phyloP scores from a whole-genome alignment of 37 sponge, comb jelly and placozoan species.

The Chondrosia reniformis region DNA sequence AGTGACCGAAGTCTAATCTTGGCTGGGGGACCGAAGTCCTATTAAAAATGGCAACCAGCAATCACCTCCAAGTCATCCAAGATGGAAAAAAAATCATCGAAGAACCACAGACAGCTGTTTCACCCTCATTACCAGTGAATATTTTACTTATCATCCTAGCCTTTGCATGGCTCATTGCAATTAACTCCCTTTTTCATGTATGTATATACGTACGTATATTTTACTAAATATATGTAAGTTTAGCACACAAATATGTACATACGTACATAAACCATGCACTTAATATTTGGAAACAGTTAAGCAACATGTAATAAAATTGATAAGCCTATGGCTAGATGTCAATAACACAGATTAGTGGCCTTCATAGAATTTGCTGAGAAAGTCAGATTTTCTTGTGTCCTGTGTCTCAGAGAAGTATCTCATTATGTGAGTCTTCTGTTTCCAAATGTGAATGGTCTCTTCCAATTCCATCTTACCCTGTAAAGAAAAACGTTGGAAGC shows the following conservation, averaged over 20 bases:
- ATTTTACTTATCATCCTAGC: too few relatives aligned
- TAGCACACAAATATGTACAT: too few relatives aligned
- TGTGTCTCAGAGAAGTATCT: constrained; percentile 71
- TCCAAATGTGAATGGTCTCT: constrained; percentile 72
- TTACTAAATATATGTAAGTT: not conserved
- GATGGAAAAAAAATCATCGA: too few relatives aligned
- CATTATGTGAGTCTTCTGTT: constrained; percentile 85
- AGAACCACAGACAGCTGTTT: too few relatives aligned
- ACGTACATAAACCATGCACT: too few relatives aligned
- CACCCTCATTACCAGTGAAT: too few relatives aligned
- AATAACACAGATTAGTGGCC: constrained; percentile 26
- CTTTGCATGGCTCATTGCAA: too few relatives aligned
- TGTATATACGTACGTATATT: not conserved
- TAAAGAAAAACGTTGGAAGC: not conserved
- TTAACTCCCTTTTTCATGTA: too few relatives aligned
- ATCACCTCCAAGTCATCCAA: too few relatives aligned
- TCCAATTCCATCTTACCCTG: constrained; percentile 83
- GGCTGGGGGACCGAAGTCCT: too few relatives aligned
- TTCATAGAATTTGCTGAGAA: constrained; percentile 74
- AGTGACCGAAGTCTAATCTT: too few relatives aligned
- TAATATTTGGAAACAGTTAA: not conserved
- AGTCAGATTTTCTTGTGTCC: constrained; percentile 47
- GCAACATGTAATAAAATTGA: not conserved
- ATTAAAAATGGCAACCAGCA: too few relatives aligned
- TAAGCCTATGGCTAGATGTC: not conserved